Percentiles rank a stretch among this genome's conserved stretches.
Conservation (phyloP, 2,888 invertebrate species). For the Aphelenchoides bicaudatus region DNA sequence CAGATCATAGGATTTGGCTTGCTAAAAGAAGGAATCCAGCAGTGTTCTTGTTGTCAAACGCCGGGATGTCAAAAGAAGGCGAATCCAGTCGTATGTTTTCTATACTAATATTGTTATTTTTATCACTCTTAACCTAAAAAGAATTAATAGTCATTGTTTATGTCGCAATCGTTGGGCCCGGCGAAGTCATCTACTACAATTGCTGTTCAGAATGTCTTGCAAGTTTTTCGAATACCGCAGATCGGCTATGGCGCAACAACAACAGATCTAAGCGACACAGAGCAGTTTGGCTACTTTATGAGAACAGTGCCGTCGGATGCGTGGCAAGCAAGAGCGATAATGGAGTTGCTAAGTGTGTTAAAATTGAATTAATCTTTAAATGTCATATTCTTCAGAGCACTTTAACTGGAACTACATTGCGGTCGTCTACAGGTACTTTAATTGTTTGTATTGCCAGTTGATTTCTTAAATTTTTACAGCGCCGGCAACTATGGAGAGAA, state of each 20-base stretch:
- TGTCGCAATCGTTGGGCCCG: constrained; percentile 35
- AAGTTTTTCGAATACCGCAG: constrained; percentile 66
- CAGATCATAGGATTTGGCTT: constrained; percentile 63
- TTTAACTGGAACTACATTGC: constrained; percentile 78
- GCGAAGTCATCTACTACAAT: constrained; percentile 67
- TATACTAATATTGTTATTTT: constrained; percentile 68
- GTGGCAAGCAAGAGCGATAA: constrained; percentile 74
- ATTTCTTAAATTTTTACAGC: too few relatives aligned
- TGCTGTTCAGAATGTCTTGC: constrained; percentile 74
- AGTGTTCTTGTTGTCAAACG: constrained; percentile 59
- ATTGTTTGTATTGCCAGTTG: too few relatives aligned
- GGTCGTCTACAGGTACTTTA: constrained; percentile 67
- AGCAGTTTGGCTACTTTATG: constrained; percentile 73
- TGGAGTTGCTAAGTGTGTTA: constrained; percentile 71
- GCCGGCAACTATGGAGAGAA: constrained; percentile 76
- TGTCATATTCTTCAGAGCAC: too few relatives aligned
- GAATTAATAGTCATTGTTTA: too few relatives aligned
- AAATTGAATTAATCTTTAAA: too few relatives aligned
- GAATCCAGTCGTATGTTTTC: constrained; percentile 70
- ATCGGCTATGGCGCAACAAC: constrained; percentile 77
- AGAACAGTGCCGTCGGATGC: constrained; percentile 76
- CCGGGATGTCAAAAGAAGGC: constrained; percentile 56
- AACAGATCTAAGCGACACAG: constrained; percentile 73
- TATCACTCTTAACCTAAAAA: too few relatives aligned
- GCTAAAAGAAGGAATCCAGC: constrained; percentile 57